Evolutionary conservation across 2,113 vertebrate species (phyloP).

Genomic region (Talpa occidentalis): DNA sequence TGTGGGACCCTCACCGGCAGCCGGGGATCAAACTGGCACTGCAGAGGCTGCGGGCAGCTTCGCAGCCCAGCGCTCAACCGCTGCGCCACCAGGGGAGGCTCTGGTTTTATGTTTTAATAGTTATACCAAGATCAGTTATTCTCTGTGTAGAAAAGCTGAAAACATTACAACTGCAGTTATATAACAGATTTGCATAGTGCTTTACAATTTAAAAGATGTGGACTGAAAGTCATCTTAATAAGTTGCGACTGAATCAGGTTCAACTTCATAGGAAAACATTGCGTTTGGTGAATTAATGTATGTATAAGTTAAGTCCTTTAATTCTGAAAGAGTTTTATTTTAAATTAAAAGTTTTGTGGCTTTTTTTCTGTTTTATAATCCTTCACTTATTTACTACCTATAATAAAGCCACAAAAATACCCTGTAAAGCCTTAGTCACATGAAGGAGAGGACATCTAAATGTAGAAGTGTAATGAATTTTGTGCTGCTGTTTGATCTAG

Average conservation of each 20-base stretch:
- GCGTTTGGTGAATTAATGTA: neutral
- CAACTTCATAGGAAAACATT: neutral
- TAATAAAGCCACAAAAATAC: neutral
- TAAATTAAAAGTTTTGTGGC: neutral
- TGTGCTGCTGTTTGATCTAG: neutral
- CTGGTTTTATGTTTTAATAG: neutral
- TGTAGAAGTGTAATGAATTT: neutral
- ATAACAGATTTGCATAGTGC: neutral
- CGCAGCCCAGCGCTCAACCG: too few relatives aligned
- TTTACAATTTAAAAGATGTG: neutral
- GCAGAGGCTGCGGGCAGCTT: too few relatives aligned
- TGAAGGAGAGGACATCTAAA: neutral
- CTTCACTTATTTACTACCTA: neutral
- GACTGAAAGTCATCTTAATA: neutral
- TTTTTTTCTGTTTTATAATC: neutral
- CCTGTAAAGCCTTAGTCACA: neutral
- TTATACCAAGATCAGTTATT: neutral
- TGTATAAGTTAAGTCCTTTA: neutral
- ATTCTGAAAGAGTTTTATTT: slow-evolving; percentile 33
- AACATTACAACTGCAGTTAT: neutral
- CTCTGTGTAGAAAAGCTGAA: neutral
- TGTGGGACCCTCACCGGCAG: too few relatives aligned
- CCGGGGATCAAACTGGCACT: too few relatives aligned
- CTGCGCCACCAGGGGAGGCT: too few relatives aligned
- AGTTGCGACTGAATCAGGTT: neutral